phyloP scores from a whole-genome alignment of 2,888 invertebrate species.

The Drosophila lacicola region DNA sequence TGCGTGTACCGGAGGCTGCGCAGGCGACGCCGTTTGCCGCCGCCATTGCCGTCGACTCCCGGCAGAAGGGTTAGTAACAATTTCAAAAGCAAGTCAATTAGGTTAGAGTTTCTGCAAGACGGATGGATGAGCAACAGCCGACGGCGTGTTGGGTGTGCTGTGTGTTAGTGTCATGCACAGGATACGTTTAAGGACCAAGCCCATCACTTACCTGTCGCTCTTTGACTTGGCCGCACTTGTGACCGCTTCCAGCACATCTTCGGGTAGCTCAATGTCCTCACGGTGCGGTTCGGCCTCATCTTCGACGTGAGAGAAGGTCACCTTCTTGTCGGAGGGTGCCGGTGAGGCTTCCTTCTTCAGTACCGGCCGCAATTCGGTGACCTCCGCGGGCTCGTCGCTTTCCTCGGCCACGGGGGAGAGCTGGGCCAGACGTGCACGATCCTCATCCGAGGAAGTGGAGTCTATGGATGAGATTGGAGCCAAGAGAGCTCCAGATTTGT shows the following conservation, averaged over 20 bases:
- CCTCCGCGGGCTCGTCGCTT: conserved; percentile 69
- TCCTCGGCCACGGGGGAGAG: conserved; percentile 83
- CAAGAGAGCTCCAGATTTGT: conserved; percentile 57
- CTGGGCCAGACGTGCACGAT: conserved; percentile 72
- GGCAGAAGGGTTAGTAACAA: conserved; percentile 82
- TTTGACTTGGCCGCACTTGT: conserved; percentile 77
- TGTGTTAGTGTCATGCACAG: conserved; percentile 58
- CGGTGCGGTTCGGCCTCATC: conserved; percentile 84
- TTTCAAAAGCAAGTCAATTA: conserved; percentile 76
- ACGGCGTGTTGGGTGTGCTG: conserved; percentile 25
- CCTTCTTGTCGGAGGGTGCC: conserved; percentile 85
- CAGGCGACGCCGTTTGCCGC: conserved; percentile 56
- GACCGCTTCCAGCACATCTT: conserved; percentile 81
- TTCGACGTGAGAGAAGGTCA: conserved; percentile 86
- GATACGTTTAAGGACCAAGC: background rate
- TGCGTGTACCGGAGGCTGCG: conserved; percentile 36
- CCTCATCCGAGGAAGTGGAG: conserved; percentile 85
- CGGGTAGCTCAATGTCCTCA: conserved; percentile 84
- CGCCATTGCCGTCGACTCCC: conserved; percentile 42
- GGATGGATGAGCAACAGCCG: conserved; percentile 53
- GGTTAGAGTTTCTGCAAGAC: conserved; percentile 80
- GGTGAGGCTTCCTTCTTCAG: conserved; percentile 85
- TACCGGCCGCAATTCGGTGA: conserved; percentile 69
- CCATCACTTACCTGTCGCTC: conserved; percentile 86
- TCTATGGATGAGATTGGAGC: conserved; percentile 85